Conservation (phyloP, 1,140 invertebrate genomes). For the Pseudomyrmex pallidus region DNA sequence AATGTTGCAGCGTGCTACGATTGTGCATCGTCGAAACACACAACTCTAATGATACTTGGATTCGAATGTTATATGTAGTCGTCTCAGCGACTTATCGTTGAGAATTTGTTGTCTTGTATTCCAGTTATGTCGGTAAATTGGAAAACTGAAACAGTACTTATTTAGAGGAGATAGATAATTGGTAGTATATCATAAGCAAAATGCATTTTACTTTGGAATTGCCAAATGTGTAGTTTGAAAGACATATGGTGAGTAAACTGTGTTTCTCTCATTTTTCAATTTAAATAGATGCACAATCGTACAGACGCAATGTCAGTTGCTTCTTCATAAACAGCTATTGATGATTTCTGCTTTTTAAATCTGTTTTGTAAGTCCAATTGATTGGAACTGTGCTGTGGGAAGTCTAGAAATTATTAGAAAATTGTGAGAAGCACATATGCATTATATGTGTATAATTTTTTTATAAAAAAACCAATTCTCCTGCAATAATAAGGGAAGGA, state of each 20-base stretch:
- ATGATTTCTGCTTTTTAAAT: too few relatives aligned
- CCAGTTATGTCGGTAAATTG: constrained; percentile 11
- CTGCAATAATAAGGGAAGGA: too few relatives aligned
- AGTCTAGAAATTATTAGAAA: background rate
- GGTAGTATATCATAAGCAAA: constrained; percentile 31
- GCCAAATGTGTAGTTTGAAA: constrained; percentile 19
- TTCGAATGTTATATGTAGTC: constrained; percentile 8
- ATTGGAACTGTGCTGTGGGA: background rate
- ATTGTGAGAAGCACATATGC: background rate
- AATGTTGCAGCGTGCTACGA: constrained; percentile 21
- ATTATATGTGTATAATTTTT: background rate
- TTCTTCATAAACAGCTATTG: background rate
- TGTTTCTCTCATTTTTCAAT: background rate
- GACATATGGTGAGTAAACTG: constrained; percentile 61
- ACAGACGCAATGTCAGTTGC: background rate
- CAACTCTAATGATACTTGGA: constrained; percentile 12
- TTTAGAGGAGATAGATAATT: constrained; percentile 11
- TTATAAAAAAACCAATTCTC: background rate
- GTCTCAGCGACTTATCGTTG: constrained; percentile 20
- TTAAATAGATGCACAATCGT: background rate
- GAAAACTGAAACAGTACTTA: constrained; percentile 24
- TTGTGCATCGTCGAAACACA: constrained; percentile 19
- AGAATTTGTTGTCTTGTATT: constrained; percentile 2
- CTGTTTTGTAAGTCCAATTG: too few relatives aligned
- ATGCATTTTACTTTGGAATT: constrained; percentile 43